Percentiles rank a stretch among this genome's conserved stretches.
Conservation (phyloP, 2,888 invertebrate species). For the Clistopyga incitator region DNA sequence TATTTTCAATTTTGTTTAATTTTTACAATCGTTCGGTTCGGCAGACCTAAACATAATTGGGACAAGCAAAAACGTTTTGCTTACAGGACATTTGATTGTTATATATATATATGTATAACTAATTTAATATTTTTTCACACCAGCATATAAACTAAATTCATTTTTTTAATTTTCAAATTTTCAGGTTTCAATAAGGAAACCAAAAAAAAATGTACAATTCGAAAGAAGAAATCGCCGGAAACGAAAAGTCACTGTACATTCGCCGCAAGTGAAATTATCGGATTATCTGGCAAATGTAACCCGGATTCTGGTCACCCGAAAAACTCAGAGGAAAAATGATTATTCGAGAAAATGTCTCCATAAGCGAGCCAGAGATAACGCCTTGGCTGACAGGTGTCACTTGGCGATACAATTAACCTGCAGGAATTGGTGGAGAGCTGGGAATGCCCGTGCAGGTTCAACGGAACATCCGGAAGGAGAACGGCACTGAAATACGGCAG, state of each 20-base stretch:
- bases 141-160: too few relatives aligned
- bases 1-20: too few relatives aligned
- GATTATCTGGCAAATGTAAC: neutral
- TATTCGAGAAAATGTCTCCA: neutral
- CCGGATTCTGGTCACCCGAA: neutral
- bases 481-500: conserved; percentile 55
- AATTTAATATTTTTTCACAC: too few relatives aligned
- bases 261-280: neutral
- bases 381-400: conserved; percentile 70
- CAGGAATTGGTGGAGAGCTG: conserved; percentile 27
- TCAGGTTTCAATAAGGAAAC: too few relatives aligned
- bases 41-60: too few relatives aligned
- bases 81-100: too few relatives aligned
- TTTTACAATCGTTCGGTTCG: neutral
- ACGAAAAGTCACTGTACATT: too few relatives aligned
- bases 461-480: conserved; percentile 68
- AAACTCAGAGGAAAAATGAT: neutral
- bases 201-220: too few relatives aligned
- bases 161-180: too few relatives aligned
- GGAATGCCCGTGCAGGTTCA: conserved; percentile 48
- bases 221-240: too few relatives aligned
- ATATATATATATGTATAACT: too few relatives aligned
- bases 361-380: neutral
- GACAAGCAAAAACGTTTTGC: too few relatives aligned
- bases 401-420: conserved; percentile 71